Evolutionary conservation across 2,113 vertebrate species (phyloP).

Genomic region (Naja naja): DNA sequence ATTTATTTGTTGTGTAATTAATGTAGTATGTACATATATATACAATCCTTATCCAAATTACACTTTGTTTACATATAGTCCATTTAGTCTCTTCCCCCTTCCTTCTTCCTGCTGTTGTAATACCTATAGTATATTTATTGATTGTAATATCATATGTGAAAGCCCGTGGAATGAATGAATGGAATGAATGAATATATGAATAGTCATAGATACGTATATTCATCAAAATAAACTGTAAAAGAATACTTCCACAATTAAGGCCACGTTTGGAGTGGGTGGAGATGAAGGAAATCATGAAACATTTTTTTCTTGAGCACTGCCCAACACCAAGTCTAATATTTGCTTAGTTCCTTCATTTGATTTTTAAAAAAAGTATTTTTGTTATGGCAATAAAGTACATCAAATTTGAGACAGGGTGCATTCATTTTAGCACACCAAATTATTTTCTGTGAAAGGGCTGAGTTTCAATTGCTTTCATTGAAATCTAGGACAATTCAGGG

Average conservation of each 20-base stretch:
- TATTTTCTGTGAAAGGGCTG: neutral
- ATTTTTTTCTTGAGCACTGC: neutral
- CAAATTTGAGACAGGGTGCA: neutral
- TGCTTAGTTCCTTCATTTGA: neutral
- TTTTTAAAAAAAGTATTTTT: neutral
- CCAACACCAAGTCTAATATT: neutral
- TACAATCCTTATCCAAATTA: conserved; percentile 43
- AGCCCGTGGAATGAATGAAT: conserved; percentile 52
- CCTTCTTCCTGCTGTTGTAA: conserved; percentile 26
- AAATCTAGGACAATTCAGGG: neutral
- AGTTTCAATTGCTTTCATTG: neutral
- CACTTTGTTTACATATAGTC: conserved; percentile 49
- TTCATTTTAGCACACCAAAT: too few species aligned
- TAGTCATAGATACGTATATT: neutral
- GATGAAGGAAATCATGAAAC: neutral
- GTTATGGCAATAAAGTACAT: neutral
- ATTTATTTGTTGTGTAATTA: conserved; percentile 62
- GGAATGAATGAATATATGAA: conserved; percentile 17
- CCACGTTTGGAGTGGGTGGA: neutral
- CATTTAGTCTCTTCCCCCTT: conserved; percentile 27
- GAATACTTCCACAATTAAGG: conserved; percentile 5
- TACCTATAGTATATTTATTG: conserved; percentile 68
- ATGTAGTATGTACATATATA: conserved; percentile 32
- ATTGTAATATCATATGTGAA: conserved; percentile 51
- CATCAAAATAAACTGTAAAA: conserved; percentile 66